Evolutionary conservation across 2,797 vertebrate genomes (phyloP).

Genomic region (Mastacembelus armatus): DNA sequence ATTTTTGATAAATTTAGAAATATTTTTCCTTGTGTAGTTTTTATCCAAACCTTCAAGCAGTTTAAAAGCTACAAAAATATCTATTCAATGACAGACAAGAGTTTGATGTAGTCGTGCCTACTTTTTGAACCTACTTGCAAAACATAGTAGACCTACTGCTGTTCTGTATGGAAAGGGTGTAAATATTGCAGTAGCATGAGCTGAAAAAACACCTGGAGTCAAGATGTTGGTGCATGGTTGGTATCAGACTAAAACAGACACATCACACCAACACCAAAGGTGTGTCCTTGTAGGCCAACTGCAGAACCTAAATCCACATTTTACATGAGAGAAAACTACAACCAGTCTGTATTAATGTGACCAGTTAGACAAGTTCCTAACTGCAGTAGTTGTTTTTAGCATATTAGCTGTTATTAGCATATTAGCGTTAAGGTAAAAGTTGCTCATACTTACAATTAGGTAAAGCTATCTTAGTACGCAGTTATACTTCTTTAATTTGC

Average conservation of each 20-base stretch:
- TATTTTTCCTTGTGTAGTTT: neutral
- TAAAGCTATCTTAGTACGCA: neutral
- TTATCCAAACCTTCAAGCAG: neutral
- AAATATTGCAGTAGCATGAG: slow-evolving; percentile 2
- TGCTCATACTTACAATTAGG: neutral
- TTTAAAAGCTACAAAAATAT: neutral
- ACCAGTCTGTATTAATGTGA: no score
- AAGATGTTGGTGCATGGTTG: slow-evolving; percentile 42
- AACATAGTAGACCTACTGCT: neutral
- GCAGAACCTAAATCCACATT: neutral
- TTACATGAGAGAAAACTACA: neutral
- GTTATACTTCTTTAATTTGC: neutral
- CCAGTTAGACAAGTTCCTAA: no score
- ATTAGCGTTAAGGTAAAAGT: neutral
- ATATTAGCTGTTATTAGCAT: neutral
- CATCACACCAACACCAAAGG: neutral
- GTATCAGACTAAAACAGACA: slow-evolving; percentile 8
- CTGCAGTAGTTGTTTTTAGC: neutral
- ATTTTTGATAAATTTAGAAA: neutral
- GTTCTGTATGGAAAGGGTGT: neutral
- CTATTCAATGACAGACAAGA: neutral
- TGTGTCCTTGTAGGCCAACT: neutral
- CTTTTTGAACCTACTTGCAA: neutral
- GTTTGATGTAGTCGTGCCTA: neutral
- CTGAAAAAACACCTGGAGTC: slow-evolving; percentile 36